phyloP scores from a whole-genome alignment of 2,888 invertebrate genomes.

The Nemotelus nigrinus region DNA sequence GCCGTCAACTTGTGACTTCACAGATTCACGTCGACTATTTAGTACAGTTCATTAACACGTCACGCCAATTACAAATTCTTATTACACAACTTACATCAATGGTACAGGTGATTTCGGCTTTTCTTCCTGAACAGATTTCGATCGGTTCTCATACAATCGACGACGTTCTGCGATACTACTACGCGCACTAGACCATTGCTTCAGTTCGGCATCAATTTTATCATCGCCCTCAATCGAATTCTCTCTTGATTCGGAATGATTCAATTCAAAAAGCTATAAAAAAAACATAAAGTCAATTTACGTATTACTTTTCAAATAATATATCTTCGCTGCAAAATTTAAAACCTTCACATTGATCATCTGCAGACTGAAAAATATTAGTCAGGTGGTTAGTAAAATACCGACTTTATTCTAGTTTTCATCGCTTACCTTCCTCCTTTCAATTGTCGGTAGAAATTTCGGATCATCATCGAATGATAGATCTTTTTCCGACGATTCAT shows the following conservation, averaged over 20 bases:
- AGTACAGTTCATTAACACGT: too few species aligned
- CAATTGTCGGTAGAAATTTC: conserved; percentile 82
- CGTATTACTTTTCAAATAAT: too few species aligned
- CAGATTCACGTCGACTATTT: conserved; percentile 74
- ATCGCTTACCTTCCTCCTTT: conserved; percentile 73
- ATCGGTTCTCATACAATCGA: conserved; percentile 79
- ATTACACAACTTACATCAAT: conserved; percentile 64
- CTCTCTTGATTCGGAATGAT: conserved; percentile 65
- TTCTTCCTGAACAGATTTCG: conserved; percentile 74
- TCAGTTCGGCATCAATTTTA: conserved; percentile 66
- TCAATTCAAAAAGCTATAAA: conserved; percentile 62
- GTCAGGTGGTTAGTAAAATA: not conserved
- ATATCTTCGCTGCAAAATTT: not conserved
- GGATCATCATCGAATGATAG: conserved; percentile 68
- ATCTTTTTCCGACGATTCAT: conserved; percentile 62
- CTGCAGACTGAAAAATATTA: conserved; percentile 48
- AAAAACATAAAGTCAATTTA: conserved; percentile 5
- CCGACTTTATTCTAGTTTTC: not conserved
- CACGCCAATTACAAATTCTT: too few species aligned
- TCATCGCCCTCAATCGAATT: conserved; percentile 68
- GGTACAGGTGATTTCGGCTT: conserved; percentile 80
- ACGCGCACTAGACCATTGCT: conserved; percentile 71
- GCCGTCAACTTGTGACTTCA: conserved; percentile 66
- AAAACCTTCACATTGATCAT: conserved; percentile 52
- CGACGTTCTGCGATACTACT: conserved; percentile 81